phyloP scores from a whole-genome alignment of 2,797 vertebrate species.

The Hemitrygon akajei region DNA sequence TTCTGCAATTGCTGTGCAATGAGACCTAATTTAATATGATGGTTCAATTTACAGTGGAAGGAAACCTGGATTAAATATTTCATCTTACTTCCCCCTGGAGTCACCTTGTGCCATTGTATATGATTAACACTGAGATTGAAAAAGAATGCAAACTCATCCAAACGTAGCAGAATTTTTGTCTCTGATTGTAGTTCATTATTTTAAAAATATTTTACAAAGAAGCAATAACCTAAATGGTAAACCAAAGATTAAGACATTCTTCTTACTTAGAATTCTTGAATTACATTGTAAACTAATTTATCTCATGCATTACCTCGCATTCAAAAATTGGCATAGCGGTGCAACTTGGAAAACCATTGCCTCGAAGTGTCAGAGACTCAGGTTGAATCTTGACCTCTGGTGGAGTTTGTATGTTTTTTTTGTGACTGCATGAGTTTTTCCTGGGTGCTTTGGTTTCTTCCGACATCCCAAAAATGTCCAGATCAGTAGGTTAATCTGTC shows the following conservation, averaged over 20 bases:
- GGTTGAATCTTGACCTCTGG: too few species aligned
- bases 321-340: background rate
- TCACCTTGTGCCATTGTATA: background rate
- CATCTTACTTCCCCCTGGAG: background rate
- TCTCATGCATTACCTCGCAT: background rate
- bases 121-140: background rate
- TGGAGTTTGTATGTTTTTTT: too few species aligned
- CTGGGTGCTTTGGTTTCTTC: too few species aligned
- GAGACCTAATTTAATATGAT: background rate
- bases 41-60: background rate
- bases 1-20: background rate
- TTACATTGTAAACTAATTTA: background rate
- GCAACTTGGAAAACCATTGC: too few species aligned
- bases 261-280: background rate
- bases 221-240: background rate
- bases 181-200: background rate
- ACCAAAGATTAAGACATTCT: background rate
- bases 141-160: background rate
- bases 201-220: background rate
- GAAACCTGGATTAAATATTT: background rate
- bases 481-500: too few species aligned
- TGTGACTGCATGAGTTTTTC: too few species aligned
- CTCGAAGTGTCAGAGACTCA: too few species aligned
- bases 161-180: background rate
- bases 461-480: too few species aligned